phyloP scores from a whole-genome alignment of 2,888 invertebrate genomes.

The Pandemis corylana region DNA sequence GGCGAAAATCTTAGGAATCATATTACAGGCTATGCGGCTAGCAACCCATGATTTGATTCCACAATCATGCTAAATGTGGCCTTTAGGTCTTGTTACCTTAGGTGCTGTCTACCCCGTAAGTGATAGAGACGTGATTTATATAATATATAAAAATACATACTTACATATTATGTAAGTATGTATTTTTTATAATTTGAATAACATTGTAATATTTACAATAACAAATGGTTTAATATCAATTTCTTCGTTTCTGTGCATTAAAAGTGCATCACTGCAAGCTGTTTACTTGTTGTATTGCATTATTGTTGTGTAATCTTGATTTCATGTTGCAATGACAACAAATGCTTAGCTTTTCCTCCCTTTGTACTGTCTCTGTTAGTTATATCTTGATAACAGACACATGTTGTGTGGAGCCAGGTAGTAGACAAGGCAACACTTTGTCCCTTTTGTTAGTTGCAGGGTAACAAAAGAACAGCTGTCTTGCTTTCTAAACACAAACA shows the following conservation, averaged over 20 bases:
- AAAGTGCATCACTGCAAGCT: background rate
- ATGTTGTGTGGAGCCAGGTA: background rate
- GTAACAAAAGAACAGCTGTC: slow-evolving; percentile 7
- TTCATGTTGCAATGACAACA: background rate
- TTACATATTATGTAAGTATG: too few species aligned
- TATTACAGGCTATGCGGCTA: too few species aligned
- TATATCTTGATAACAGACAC: background rate
- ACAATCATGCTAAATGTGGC: too few species aligned
- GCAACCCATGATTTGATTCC: too few species aligned
- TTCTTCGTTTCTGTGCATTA: background rate
- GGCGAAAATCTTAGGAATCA: too few species aligned
- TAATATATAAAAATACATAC: too few species aligned
- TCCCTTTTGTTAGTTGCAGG: background rate
- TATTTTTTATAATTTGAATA: too few species aligned
- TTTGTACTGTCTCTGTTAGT: background rate
- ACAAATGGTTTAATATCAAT: too few species aligned
- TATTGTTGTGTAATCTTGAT: background rate
- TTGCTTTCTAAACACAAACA: slow-evolving; percentile 33
- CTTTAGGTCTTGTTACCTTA: too few species aligned
- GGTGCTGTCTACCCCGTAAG: too few species aligned
- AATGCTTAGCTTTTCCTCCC: background rate
- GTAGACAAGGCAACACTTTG: background rate
- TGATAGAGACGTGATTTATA: too few species aligned
- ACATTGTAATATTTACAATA: too few species aligned
- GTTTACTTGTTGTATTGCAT: background rate